Conservation (phyloP, 2,113 vertebrate species). For the Dasypus novemcinctus region DNA sequence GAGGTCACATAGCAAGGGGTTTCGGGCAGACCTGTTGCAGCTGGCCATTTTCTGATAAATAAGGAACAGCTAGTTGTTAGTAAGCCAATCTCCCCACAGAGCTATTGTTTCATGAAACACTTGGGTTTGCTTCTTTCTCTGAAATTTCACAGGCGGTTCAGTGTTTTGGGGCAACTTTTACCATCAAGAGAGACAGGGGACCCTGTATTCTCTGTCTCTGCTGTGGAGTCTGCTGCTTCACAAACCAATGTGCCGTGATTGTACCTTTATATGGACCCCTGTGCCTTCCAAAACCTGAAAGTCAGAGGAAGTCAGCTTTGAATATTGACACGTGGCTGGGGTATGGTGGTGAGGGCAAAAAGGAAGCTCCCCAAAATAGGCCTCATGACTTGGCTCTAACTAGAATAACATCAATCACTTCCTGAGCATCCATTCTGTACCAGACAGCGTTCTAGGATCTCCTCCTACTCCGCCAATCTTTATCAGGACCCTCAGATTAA, state of each 20-base stretch:
- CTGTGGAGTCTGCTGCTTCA: neutral
- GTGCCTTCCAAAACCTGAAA: neutral
- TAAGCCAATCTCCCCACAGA: slow-evolving; percentile 32
- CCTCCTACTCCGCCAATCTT: neutral
- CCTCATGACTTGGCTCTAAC: neutral
- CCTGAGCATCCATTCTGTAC: neutral
- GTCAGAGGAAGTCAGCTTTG: neutral
- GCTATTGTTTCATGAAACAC: slow-evolving; percentile 42
- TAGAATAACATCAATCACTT: neutral
- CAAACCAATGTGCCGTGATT: neutral
- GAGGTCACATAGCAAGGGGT: slow-evolving; percentile 66
- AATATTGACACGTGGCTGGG: neutral
- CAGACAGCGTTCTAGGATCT: neutral
- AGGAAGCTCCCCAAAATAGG: neutral
- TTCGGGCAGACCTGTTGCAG: slow-evolving; percentile 68
- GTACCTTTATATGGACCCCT: neutral
- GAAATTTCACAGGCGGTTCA: neutral
- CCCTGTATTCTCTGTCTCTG: neutral
- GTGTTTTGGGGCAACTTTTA: neutral
- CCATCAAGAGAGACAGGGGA: neutral
- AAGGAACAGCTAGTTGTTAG: slow-evolving; percentile 38
- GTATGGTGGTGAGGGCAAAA: neutral
- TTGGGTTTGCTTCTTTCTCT: neutral
- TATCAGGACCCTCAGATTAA: neutral
- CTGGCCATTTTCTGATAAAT: slow-evolving; percentile 71